These are phyloP conservation scores for Lerista edwardsae DNA, from an alignment of 2,797 vertebrate genomes.

Conservation along the genomic window DNA sequence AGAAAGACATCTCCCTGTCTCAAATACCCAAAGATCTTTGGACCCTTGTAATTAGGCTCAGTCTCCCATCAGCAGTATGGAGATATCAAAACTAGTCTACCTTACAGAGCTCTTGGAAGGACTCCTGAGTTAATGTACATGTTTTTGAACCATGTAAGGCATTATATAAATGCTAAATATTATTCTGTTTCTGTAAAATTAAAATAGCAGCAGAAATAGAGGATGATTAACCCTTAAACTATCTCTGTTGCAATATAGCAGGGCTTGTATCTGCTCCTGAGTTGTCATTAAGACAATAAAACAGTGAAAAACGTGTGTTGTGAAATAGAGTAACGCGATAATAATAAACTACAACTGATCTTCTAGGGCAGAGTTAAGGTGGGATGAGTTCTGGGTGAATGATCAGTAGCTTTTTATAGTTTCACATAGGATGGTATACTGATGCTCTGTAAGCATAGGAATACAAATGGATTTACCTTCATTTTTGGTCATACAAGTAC, in stretches of 20 bases:
- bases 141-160: neutral
- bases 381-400: neutral
- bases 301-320: neutral
- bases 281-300: neutral
- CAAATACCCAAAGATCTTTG: too few species aligned
- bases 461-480: neutral
- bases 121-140: neutral
- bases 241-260: neutral
- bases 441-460: neutral
- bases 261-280: neutral
- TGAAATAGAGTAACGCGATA: conserved; percentile 14
- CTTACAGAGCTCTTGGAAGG: neutral
- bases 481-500: neutral
- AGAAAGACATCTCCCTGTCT: too few species aligned
- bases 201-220: neutral
- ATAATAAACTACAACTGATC: neutral
- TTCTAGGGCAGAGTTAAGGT: neutral
- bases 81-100: neutral
- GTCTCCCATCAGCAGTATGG: neutral
- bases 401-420: neutral
- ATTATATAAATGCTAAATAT: neutral
- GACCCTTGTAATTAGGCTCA: neutral
- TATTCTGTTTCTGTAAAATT: conserved; percentile 43
- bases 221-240: conserved; percentile 28
- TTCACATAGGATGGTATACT: neutral